These are phyloP conservation scores for Phrynocephalus guinanensis DNA, from an alignment of 2,797 vertebrate genomes.

Conservation along the genomic window DNA sequence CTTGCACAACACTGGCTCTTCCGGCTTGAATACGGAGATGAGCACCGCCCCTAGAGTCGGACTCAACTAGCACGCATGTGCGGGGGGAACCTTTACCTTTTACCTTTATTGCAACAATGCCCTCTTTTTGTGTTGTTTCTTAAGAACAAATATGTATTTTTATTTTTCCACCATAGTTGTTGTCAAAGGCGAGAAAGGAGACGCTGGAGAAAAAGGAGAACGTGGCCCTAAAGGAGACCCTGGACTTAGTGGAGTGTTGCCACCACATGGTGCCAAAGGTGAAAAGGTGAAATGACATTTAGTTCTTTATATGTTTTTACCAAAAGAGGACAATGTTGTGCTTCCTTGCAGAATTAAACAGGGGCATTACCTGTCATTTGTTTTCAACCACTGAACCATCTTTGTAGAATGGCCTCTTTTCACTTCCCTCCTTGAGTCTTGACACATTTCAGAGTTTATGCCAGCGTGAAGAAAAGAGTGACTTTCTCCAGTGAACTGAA, in stretches of 20 bases:
- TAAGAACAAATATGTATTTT: background rate
- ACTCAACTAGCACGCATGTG: too few relatives aligned
- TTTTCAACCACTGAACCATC: background rate
- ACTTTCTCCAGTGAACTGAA: background rate
- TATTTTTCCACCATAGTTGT: conserved; percentile 42
- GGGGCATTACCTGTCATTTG: background rate
- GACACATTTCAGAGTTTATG: background rate
- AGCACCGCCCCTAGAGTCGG: too few relatives aligned
- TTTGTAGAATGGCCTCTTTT: background rate
- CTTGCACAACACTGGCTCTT: too few relatives aligned
- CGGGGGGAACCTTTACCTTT: too few relatives aligned
- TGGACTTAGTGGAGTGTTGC: conserved; percentile 35
- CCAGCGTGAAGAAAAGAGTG: background rate
- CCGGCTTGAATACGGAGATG: too few relatives aligned
- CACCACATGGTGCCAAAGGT: conserved; percentile 70
- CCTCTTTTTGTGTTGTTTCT: too few relatives aligned
- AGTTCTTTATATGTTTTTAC: background rate
- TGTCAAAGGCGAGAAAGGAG: conserved; percentile 81
- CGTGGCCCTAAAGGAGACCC: conserved; percentile 85
- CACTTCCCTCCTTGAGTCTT: background rate
- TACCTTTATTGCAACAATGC: background rate
- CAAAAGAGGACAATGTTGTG: background rate
- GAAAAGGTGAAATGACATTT: conserved; percentile 77
- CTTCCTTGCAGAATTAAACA: background rate
- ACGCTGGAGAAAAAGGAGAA: conserved; percentile 79